These are phyloP conservation scores for Tenebrosternarchus preto DNA, from an alignment of 2,113 vertebrate species.

Conservation along the genomic window DNA sequence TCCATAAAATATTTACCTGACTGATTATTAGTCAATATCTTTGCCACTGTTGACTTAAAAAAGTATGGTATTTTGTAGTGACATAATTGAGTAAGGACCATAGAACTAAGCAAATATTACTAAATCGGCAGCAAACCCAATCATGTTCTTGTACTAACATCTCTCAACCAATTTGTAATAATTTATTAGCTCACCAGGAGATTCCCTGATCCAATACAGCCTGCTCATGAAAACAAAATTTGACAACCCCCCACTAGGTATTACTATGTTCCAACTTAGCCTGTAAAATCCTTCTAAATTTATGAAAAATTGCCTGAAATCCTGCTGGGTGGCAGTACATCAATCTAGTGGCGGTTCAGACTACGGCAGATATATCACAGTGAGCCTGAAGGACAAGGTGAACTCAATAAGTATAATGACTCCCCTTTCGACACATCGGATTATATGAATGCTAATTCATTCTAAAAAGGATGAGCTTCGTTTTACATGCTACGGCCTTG, in stretches of 20 bases:
- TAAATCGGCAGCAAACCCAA: background rate
- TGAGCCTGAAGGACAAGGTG: too few relatives aligned
- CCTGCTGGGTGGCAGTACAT: constrained; percentile 9
- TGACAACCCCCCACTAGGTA: background rate
- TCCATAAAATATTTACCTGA: constrained; percentile 20
- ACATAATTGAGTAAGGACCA: background rate
- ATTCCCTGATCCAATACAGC: background rate
- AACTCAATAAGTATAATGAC: too few relatives aligned
- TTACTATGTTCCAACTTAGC: background rate
- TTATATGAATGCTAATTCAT: constrained; percentile 11
- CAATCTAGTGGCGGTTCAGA: too few relatives aligned
- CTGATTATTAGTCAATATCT: background rate
- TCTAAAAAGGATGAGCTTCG: constrained; percentile 6
- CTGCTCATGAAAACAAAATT: background rate
- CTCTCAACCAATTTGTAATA: background rate
- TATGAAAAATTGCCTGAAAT: constrained; percentile 3
- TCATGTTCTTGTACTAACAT: background rate
- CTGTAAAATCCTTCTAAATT: constrained; percentile 2
- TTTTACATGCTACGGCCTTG: constrained; percentile 49
- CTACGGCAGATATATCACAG: background rate
- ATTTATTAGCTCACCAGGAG: constrained; percentile 8
- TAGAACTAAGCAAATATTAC: background rate
- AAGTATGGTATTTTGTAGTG: background rate
- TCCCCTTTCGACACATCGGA: too few relatives aligned
- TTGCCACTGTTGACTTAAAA: background rate